Evolutionary conservation across 2,797 vertebrate genomes (phyloP), one percentile per base, ranked within the genome.

Genomic region (Bothrops alternatus): DNA sequence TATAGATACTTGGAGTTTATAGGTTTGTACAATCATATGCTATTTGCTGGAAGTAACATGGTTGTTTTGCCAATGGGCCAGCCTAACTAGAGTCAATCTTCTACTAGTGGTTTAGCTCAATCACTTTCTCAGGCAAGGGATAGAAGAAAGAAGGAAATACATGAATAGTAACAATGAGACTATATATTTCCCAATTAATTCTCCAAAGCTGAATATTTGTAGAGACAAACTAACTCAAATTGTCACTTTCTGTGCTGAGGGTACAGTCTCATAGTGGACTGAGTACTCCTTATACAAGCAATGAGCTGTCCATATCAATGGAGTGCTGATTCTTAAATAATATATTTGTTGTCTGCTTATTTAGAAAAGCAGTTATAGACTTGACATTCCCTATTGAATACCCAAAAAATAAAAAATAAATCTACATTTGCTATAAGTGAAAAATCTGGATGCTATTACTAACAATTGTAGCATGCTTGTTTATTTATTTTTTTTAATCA

Each of bases 381-480:
- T 11, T 63, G n/a, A 28, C 78, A 82, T 82, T 82, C 78, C 37
- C 20, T 82, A 82, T 13, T 47, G 78, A 82, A 82, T 57, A 73
- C 26, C 57, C 32, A 42, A 63, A 85, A 2, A 89, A 32, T 32
- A 85, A 61, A 73, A 78, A 37, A n/a, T n/a, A 82, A 8, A 16
- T 37, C 8, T 86, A 25, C 12, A 65, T 86, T 32, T 65, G 28
- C 10, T 11, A 4, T 42, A 26, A 7, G 53, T 61, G 61, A 56
- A 93, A 90, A 87, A 94, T 6, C 86, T 93, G 90, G 63, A 65
- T 16, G 91, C 86, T 18, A 1, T 58, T 86, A 58, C 32, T 73
- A 87, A n/a, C 11, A 93, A 93, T 12, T 42, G 7, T 82, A 57
- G 6, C 11, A 25, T 94, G 69, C 14, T 73, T 73, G 18, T 69